These are phyloP conservation scores for Macrosiphum euphorbiae DNA, from an alignment of 2,888 invertebrate genomes.

Conservation along the genomic window DNA sequence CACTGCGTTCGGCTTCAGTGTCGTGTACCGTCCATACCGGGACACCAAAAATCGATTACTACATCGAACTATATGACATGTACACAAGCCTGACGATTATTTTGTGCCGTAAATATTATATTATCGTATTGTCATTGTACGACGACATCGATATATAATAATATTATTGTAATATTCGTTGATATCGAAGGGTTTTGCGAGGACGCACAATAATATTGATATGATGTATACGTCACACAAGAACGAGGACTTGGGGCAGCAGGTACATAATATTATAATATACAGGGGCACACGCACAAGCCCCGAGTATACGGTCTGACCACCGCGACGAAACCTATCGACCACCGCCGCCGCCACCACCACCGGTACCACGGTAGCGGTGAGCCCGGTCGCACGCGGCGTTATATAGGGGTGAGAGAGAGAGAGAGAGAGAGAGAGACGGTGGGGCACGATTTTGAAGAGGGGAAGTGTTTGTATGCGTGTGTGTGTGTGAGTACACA, in stretches of 20 bases:
- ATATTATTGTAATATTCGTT: not conserved
- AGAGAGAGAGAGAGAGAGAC: not conserved
- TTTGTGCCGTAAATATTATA: not conserved
- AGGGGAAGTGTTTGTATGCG: not conserved
- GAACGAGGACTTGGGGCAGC: not conserved
- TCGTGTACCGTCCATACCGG: too few species aligned
- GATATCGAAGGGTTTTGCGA: not conserved
- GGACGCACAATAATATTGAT: not conserved
- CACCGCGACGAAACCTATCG: conserved; percentile 40
- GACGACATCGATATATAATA: not conserved
- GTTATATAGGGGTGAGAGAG: not conserved
- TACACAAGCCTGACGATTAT: not conserved
- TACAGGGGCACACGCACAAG: not conserved
- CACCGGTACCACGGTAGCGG: not conserved
- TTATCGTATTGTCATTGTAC: not conserved
- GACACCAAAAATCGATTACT: not conserved
- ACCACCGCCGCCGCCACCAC: not conserved
- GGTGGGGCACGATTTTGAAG: not conserved
- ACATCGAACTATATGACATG: not conserved
- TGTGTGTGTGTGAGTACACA: too few species aligned
- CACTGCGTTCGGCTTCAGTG: too few species aligned
- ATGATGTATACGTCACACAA: not conserved
- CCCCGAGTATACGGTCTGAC: not conserved
- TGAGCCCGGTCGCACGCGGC: not conserved
- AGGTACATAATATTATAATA: not conserved